Base-by-base conservation (phyloP, 2,113 vertebrate species). In the Tylochromis polylepis region DNA sequence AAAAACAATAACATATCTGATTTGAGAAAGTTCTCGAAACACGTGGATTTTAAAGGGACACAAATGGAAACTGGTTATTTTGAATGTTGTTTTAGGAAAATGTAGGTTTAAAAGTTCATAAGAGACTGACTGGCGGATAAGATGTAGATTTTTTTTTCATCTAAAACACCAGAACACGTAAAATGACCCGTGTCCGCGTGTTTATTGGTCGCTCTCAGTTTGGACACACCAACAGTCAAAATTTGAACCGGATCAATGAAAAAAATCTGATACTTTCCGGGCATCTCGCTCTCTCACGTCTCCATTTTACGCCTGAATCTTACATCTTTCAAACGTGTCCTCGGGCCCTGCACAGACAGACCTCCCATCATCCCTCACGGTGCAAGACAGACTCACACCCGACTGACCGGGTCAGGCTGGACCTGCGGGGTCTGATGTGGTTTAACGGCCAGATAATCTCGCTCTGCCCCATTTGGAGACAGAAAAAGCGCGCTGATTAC, bases 401-500 rank as follows among this genome's bases (percentile, higher is more conserved):
- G 41, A 31, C 58, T 16, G 85, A 27, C 62, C 58, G 29, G 86
- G 59, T 81, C 65, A 38, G 43, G 55, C 70, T 18, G 75, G 86
- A 89, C 84, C 89, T 56, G 79, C 78, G 77, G 78, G 87, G 89
- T 58, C 85, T 72, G 14, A 38, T 83, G 75, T 82, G 58, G 81
- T 91, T 80, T 86, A 89, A 91, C 92, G 57, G 29, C 36, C 53
- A 27, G 85, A 93, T 94, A 92, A 94, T 92, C 93, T 91, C 56
- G 72, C 49, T 91, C 86, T 93, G 91, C 36, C 91, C 94, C 92
- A 91, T 92, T 94, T 94, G 86, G 85, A 79, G 83, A 60, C 77
- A 77, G 81, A 88, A 84, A 75, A 29, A 57, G 89, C 91, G 85
- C 94, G 53, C 87, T 93, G 94, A 94, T 95, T 92, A 93, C 93